Base-by-base conservation (phyloP, 2,113 vertebrate species). In the Paralichthys olivaceus region DNA sequence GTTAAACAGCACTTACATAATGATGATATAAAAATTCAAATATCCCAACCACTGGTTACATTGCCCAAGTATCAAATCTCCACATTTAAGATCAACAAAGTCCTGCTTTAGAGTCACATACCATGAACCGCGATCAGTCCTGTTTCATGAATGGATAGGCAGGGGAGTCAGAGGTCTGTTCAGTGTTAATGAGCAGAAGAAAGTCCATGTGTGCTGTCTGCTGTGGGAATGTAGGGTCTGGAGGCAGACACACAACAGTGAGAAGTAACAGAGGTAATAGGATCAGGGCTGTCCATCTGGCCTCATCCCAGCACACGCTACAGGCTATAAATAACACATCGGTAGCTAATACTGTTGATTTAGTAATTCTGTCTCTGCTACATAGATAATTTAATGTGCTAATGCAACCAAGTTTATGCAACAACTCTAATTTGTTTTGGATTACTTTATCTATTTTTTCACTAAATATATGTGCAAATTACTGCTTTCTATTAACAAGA, bases 221-320 rank as follows among this genome's bases (percentile, higher is more conserved):
- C 66, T 70, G 29, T 49, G 64, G 49, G 37, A 81, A 60, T 17
- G 51, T 19, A 76, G 37, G 56, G 64, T 79, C 28, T 70, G 22
- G 13, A 58, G 45, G 61, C 59, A 85, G 63, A 61, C 61, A 54
- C 58, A 72, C 45, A 51, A 70, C 51, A 49, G 49, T 53, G 55
- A 65, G 67, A 77, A 63, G 60, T 71, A 84, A 79, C 45, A 83
- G 40, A 71, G 84, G 63, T 91, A 91, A 91, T 87, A 85, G 89
- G 90, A 91, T 92, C 84, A 89, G 15, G 20, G 59, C 47, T 57
- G 74, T 79, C 84, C 86, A 91, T 87, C 86, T 91, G 89, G 83
- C 75, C 71, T 62, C 28, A 62, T 59, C 83, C 68, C 75, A 82
- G 68, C 73, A 71, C 76, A 67, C 5, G 17, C 71, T 55, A 69